These are phyloP conservation scores for Ecdyonurus torrentis DNA, from an alignment of 2,888 invertebrate species.

Conservation along the genomic window DNA sequence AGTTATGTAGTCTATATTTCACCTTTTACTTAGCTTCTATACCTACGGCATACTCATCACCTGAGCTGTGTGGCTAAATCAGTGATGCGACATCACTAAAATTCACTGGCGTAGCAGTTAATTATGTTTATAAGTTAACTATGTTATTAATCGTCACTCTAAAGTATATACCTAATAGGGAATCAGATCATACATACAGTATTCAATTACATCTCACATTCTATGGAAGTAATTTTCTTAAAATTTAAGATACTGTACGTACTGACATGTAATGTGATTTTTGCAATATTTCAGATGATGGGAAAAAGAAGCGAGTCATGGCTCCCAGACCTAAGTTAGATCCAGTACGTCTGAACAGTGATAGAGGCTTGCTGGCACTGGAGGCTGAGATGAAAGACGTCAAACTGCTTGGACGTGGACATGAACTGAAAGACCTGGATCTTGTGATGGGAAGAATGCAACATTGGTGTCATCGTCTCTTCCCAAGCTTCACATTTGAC, in stretches of 20 bases:
- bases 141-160: too few relatives aligned
- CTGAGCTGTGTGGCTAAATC: too few relatives aligned
- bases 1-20: too few relatives aligned
- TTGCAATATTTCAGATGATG: too few relatives aligned
- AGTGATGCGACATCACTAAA: too few relatives aligned
- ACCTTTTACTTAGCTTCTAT: too few relatives aligned
- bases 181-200: too few relatives aligned
- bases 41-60: too few relatives aligned
- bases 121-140: too few relatives aligned
- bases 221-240: slow-evolving; percentile 8
- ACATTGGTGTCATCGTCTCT: slow-evolving; percentile 87
- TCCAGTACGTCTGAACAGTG: slow-evolving; percentile 50
- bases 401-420: slow-evolving; percentile 63
- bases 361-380: slow-evolving; percentile 64
- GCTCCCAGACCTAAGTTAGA: slow-evolving; percentile 51
- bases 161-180: neutral
- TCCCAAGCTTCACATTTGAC: slow-evolving; percentile 75
- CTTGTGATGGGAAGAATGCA: slow-evolving; percentile 64
- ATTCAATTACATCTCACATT: neutral
- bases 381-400: slow-evolving; percentile 64
- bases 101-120: too few relatives aligned
- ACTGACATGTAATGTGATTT: too few relatives aligned
- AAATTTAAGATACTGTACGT: too few relatives aligned
- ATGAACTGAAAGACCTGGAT: slow-evolving; percentile 69
- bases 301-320: slow-evolving; percentile 35